Evolutionary conservation across 2,113 vertebrate genomes (phyloP).

Genomic region (Pampusana beccarii): DNA sequence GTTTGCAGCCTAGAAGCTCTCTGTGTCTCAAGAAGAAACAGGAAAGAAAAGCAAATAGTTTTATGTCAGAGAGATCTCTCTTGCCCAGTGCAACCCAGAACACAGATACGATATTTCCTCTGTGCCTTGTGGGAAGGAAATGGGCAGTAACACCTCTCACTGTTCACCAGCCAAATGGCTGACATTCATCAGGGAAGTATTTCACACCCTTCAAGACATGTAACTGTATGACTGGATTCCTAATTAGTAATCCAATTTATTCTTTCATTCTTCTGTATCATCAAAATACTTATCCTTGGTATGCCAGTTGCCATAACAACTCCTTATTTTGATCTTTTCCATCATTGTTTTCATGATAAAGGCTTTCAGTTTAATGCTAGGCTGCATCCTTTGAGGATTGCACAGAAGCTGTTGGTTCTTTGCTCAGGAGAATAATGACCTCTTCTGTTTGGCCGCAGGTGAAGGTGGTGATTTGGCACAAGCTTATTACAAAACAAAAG

Average conservation of each 20-base stretch:
- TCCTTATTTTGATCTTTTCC: constrained; percentile 8
- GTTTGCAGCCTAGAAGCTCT: background rate
- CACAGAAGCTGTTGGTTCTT: background rate
- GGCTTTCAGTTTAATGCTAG: background rate
- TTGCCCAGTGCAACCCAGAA: background rate
- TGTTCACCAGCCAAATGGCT: background rate
- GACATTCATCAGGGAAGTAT: background rate
- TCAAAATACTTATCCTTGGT: background rate
- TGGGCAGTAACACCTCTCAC: background rate
- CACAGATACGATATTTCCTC: background rate
- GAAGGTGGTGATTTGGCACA: background rate
- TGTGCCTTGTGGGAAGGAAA: background rate
- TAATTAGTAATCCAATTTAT: background rate
- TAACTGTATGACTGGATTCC: background rate
- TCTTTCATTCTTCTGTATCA: background rate
- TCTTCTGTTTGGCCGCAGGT: background rate
- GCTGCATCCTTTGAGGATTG: background rate
- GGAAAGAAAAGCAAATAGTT: background rate
- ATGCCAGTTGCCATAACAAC: constrained; percentile 51
- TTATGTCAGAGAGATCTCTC: background rate
- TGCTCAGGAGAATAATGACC: background rate
- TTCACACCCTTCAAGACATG: background rate
- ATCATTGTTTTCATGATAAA: background rate
- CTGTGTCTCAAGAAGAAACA: background rate
- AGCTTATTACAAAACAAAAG: background rate